Evolutionary conservation across 2,888 invertebrate genomes (phyloP).

Genomic region (Drosophila monieri): DNA sequence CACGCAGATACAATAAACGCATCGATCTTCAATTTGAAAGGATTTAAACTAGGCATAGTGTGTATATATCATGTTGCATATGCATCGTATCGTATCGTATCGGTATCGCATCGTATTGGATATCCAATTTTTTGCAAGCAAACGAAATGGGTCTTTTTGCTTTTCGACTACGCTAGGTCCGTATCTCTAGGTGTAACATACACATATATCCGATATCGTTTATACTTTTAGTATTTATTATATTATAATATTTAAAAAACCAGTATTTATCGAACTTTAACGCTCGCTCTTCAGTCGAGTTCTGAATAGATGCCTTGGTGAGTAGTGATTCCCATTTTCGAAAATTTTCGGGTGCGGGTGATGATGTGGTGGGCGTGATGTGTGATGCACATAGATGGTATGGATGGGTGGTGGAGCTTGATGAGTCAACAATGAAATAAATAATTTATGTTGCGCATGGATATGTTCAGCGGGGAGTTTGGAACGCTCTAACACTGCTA

Average conservation of each 20-base stretch:
- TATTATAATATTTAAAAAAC: constrained; percentile 53
- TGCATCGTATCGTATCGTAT: constrained; percentile 20
- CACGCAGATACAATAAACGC: constrained; percentile 76
- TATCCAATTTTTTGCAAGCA: constrained; percentile 48
- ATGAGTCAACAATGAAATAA: constrained; percentile 78
- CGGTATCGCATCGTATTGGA: constrained; percentile 15
- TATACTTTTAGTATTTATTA: constrained; percentile 49
- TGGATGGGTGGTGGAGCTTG: constrained; percentile 18
- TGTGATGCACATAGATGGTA: neutral
- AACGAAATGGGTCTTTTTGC: constrained; percentile 72
- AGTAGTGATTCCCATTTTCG: neutral
- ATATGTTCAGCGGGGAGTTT: constrained; percentile 65
- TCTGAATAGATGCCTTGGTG: constrained; percentile 48
- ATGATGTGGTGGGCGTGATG: constrained; percentile 30
- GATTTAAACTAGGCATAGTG: constrained; percentile 32
- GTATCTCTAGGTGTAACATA: constrained; percentile 66
- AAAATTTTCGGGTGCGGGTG: constrained; percentile 8
- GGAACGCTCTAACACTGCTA: constrained; percentile 55
- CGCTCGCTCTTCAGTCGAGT: constrained; percentile 76
- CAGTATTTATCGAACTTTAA: constrained; percentile 78
- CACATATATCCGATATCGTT: constrained; percentile 59
- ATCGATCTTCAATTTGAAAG: constrained; percentile 50
- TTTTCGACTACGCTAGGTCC: constrained; percentile 64
- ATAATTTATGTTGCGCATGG: constrained; percentile 76
- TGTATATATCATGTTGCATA: constrained; percentile 28